Base-by-base conservation (phyloP, 2,888 invertebrate species). In the Sinhomidia bicolor region DNA sequence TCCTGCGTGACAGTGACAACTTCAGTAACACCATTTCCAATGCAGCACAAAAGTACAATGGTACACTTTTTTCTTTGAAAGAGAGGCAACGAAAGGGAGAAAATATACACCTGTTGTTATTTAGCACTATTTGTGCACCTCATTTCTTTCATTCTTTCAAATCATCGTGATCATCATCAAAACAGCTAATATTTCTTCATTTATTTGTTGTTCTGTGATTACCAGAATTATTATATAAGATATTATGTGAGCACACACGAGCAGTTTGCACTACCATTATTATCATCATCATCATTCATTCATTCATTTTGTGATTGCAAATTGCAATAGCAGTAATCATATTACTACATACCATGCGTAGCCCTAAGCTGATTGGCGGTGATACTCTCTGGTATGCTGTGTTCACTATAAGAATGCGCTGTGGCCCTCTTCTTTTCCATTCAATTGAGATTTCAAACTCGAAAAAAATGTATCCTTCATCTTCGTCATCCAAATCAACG, bases 111-210 rank as follows among this genome's bases (percentile, higher is more conserved):
- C 74, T 74, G 74, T 74, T 74, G 47, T 51, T 74, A 47, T 47
- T 74, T 51, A 74, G 47, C 44, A 26, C 74, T 74, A 9, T 74
- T 51, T 79, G 78, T 36, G 57, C 54, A 79, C 36, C 54, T 79
- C 78, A 79, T 57, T 57, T 57, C 29, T 79, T 79, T 54, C 54
- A 54, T 78, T 62, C 44, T 62, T 44, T 44, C 65, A 65, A 81
- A 47, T 81, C 80, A 60, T 78, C 29, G 17, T 76, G 44, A 74
- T 44, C 20, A 14, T 44, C 41, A 74, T 81, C 68, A 68, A 68
- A 82, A 82, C 17, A 82, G 51, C 23, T 60, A 81, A 81, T 81
- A 82, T 82, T 51, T 82, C 68, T 68, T 82, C 51, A 82, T 81
- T 41, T 60, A 62, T 12, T 71, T 44, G 41, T 41, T 17, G 12